These are phyloP conservation scores for Notolabrus celidotus DNA, from an alignment of 2,797 vertebrate genomes.

Conservation along the genomic window DNA sequence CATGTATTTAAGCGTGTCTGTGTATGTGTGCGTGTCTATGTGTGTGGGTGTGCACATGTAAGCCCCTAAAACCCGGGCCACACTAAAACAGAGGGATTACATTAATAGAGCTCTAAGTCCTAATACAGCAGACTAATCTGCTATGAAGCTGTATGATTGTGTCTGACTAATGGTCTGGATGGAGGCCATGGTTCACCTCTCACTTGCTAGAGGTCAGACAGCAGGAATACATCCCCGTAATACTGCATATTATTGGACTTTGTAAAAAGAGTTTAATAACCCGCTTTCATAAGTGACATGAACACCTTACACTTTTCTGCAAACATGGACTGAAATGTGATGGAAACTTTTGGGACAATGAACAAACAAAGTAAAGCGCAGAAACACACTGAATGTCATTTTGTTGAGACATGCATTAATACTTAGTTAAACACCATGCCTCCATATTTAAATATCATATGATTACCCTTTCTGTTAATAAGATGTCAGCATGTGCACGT, in stretches of 20 bases:
- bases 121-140: conserved; percentile 86
- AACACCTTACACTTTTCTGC: conserved; percentile 16
- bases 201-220: conserved; percentile 78
- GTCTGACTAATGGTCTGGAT: conserved; percentile 82
- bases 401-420: conserved; percentile 35
- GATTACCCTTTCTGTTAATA: conserved; percentile 36
- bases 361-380: too few species aligned
- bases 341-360: not conserved
- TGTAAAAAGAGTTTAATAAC: conserved; percentile 38
- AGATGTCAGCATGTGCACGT: conserved; percentile 8
- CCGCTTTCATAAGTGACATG: conserved; percentile 9
- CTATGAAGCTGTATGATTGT: conserved; percentile 84
- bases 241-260: conserved; percentile 48
- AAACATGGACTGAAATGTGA: conserved; percentile 6
- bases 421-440: conserved; percentile 30
- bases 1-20: conserved; percentile 72
- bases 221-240: conserved; percentile 66
- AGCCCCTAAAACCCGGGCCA: conserved; percentile 80
- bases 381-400: not conserved
- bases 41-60: conserved; percentile 77
- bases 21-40: conserved; percentile 61
- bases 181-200: conserved; percentile 80
- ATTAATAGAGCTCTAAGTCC: conserved; percentile 85
- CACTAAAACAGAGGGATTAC: conserved; percentile 87
- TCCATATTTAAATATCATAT: conserved; percentile 51